Evolutionary conservation across 2,888 invertebrate genomes (phyloP), one percentile per base, ranked within the genome.

Genomic region (Dusona sp.): DNA sequence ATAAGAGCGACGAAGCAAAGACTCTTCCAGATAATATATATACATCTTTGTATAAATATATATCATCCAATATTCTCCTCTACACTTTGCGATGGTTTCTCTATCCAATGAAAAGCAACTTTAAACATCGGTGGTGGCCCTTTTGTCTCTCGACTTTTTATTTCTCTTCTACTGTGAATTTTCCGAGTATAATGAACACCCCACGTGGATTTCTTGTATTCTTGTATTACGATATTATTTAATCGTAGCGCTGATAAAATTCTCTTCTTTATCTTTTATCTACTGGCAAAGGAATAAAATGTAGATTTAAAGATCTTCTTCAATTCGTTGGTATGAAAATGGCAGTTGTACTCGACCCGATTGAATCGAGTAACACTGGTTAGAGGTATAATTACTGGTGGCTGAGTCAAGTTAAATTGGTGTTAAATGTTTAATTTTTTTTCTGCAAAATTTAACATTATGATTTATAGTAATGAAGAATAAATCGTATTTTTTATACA

Each of bases 1-100:
- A 85, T 65, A 64, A 73, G 85, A 77, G 75, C 45, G 80, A 81
- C 75, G 74, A 79, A 57, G 81, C 36, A 29, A 65, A 78, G 51
- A 72, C 45, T 74, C 84, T 78, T 77, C 33, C 78, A 33, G 85
- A 65, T 84, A 75, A 65, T 61, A 45, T 68, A 38, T 38, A 72
- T 74, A 54, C 72, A 70, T 64, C 54, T 25, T 73, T 38, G 61
- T 74, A 67, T 57, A 16, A 25, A 65, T 70, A 54, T 84, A 38
- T 38, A 64, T 16, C 38, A 29, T 36, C 57, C 68, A 36, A 61
- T 75, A 38, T 68, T 22, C 42, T 68, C 45, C 65, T 48, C 45
- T 64, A 45, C 48, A 54, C 54, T 78, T 74, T 85, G 22, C 78
- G 25, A 38, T 64, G 25, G 48, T 29, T 45, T 85, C 67, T 61